These are phyloP conservation scores for Drosophila saltans DNA, from an alignment of 1,140 invertebrate species.

Conservation along the genomic window DNA sequence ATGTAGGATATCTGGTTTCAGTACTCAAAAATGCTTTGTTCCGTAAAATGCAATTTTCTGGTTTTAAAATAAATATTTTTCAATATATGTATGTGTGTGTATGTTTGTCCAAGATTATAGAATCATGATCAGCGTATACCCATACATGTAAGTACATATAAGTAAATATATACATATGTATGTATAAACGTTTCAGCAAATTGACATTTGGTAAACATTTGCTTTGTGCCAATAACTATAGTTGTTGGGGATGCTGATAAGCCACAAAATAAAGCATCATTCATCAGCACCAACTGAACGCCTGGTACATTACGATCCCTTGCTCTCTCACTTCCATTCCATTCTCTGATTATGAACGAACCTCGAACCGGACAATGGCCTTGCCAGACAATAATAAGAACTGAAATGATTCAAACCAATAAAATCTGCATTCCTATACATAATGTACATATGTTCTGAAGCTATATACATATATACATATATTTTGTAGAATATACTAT, in stretches of 20 bases:
- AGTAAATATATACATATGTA: background rate
- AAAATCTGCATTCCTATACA: background rate
- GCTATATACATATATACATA: too few relatives aligned
- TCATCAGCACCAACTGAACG: background rate
- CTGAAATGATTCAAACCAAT: background rate
- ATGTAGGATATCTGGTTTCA: too few relatives aligned
- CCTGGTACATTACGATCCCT: background rate
- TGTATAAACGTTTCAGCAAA: background rate
- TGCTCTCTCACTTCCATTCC: background rate
- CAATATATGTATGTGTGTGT: background rate
- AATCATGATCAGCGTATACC: background rate
- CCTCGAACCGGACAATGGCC: conserved; percentile 11
- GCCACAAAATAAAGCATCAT: background rate
- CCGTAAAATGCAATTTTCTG: too few relatives aligned
- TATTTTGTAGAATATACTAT: too few relatives aligned
- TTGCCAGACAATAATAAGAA: conserved; percentile 2
- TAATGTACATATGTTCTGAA: too few relatives aligned
- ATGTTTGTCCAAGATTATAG: background rate
- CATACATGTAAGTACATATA: background rate
- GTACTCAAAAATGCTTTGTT: too few relatives aligned
- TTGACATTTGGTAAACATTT: conserved; percentile 17
- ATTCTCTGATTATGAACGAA: conserved; percentile 1
- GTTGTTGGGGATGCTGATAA: background rate
- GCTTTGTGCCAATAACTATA: conserved; percentile 3
- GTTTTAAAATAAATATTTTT: too few relatives aligned